Evolutionary conservation across 2,113 vertebrate species (phyloP).

Genomic region (Nyctibius bracteatus): DNA sequence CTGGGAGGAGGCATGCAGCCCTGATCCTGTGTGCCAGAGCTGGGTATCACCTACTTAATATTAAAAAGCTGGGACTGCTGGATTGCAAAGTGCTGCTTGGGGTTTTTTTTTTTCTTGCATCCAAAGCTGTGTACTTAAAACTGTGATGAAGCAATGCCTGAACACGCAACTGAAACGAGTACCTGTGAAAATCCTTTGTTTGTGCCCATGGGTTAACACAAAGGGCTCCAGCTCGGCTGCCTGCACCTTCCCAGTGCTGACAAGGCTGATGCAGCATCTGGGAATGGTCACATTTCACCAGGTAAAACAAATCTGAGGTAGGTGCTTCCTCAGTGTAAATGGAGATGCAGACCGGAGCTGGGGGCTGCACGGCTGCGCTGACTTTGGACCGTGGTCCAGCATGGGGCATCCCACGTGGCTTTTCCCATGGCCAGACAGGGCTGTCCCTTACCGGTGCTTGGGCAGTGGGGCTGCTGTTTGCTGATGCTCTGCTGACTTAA

Average conservation of each 20-base stretch:
- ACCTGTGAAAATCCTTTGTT: background rate
- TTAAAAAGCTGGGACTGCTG: background rate
- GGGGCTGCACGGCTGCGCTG: accelerated
- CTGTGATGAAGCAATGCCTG: accelerated
- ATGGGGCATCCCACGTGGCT: accelerated
- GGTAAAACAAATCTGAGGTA: background rate
- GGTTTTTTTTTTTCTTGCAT: background rate
- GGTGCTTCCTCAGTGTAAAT: background rate
- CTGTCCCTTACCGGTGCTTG: accelerated
- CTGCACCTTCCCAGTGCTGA: background rate
- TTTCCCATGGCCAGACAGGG: accelerated
- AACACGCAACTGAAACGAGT: accelerated
- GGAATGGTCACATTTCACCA: background rate
- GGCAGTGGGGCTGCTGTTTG: background rate
- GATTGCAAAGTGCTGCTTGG: background rate
- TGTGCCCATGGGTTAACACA: background rate
- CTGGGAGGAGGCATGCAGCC: background rate
- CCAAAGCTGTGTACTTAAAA: background rate
- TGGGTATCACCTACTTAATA: background rate
- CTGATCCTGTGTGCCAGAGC: accelerated
- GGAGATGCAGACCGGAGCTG: background rate
- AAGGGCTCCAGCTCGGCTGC: background rate
- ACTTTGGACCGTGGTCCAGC: background rate
- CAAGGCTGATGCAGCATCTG: background rate
- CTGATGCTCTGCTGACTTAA: background rate